Base-by-base conservation (phyloP, 2,888 invertebrate species). In the Mayetiola destructor region DNA sequence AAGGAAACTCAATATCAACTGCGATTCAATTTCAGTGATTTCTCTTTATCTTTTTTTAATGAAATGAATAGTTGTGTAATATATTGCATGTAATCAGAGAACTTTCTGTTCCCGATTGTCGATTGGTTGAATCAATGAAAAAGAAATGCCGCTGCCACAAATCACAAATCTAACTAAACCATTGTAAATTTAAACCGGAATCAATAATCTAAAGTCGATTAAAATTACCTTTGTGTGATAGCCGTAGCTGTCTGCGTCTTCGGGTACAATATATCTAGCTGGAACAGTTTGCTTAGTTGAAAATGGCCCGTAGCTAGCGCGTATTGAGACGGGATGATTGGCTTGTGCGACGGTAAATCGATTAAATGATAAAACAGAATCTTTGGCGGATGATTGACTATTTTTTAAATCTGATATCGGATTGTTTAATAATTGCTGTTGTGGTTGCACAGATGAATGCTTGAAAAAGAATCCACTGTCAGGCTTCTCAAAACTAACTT, bases 231-330 rank as follows among this genome's bases (percentile, higher is more conserved):
- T 62, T 56, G 68, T 62, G 60, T 69, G 69, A 59, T 71, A 71
- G 52, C 67, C 66, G 61, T 67, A 67, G 30, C 80, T 78, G 65
- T 86, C 87, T 60, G 87, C 72, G 1, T 85, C 84, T 71, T 91
- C 90, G 6, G 90, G 89, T 55, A 91, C 88, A 60, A 91, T 85
- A 68, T 88, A 90, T 54, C 72, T 78, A 2, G 91, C 89, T 37
- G 92, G 91, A 37, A 94, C 91, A 0, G 92, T 92, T 73, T 94
- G 92, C 68, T 92, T 92, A 57, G 92, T 93, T 64, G 90, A 90
- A 74, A 94, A 94, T 8, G 94, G 94, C 4, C 94, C 95, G 68
- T 93, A 93, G 39, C 87, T 88, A 55, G 93, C 93, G 59, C 92
- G 79, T 40, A 95, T 87, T 23, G 91, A 90, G 32, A 90, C 89